A percentile compares a stretch with the other conserved stretches of the same genome.
Conservation (phyloP, 92 coral and sea anemone genomes). For the Heliopora coerulea region DNA sequence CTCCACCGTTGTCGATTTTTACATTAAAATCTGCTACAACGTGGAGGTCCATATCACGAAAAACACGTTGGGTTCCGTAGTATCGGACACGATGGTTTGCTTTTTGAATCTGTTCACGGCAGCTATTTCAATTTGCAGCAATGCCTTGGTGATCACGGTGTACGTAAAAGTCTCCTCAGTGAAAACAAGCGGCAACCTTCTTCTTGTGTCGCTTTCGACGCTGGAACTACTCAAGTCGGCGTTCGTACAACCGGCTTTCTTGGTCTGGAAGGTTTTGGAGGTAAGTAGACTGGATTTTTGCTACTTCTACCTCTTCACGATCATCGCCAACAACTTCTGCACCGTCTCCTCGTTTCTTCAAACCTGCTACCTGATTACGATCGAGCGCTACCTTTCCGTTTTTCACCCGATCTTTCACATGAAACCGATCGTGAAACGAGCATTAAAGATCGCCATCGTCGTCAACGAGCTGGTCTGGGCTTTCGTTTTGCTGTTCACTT, state of each 20-base stretch:
- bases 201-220: constrained; percentile 18
- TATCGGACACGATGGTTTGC: constrained; percentile 20
- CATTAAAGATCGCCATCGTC: constrained; percentile 6
- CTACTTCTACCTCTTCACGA: constrained; percentile 16
- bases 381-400: constrained; percentile 35
- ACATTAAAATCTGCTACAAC: constrained; percentile 7
- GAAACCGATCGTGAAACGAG: constrained; percentile 25
- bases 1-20: background rate
- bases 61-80: constrained; percentile 22
- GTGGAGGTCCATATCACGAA: constrained; percentile 15
- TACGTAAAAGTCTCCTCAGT: constrained; percentile 6
- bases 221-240: background rate
- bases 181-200: constrained; percentile 7
- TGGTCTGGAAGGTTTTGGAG: constrained; percentile 13
- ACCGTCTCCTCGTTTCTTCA: constrained; percentile 19
- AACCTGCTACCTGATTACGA: constrained; percentile 27
- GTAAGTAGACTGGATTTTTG: constrained; percentile 11
- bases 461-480: background rate
- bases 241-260: constrained; percentile 32
- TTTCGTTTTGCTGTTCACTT: constrained; percentile 3
- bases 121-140: constrained; percentile 10
- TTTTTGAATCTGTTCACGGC: constrained; percentile 16
- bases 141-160: constrained; percentile 23
- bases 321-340: constrained; percentile 24
- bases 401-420: constrained; percentile 33